Base-by-base conservation (phyloP, 2,797 vertebrate species). In the Gymnopithys bicolor region DNA sequence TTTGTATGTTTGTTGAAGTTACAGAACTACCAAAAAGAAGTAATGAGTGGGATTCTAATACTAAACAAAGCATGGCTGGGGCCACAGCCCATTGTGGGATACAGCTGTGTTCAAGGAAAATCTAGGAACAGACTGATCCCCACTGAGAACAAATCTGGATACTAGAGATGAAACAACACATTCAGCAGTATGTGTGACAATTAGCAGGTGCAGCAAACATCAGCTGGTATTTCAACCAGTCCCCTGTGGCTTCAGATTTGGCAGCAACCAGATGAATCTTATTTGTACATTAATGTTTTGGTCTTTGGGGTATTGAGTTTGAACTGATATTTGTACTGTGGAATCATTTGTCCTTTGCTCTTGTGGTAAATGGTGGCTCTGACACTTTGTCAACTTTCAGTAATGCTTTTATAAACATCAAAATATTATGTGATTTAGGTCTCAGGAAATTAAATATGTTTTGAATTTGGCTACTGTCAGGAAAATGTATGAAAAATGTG, bases 211-310 rank as follows among this genome's bases (percentile, higher is more conserved):
- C 88, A 87, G 49, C 58, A 94, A 87, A 90, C 39, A 87, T 76
- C 77, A 92, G 45, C 49, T 94, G 53, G 49, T 91, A 82, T 89
- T 96, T 94, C 86, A 90, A 17, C 33, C 53, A 53, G 67, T 76
- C 49, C 59, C 64, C 49, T 16, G 37, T 80, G 81, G 32, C 19
- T 82, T 89, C 86, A 74, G 70, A 67, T 80, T 90, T 94, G 78
- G 71, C 60, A 94, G 41, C 30, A 76, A 62, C n/a, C n/a, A 78
- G 37, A 74, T 35, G 80, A 70, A 73, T 74, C 46, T 55, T 87
- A 79, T 84, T 77, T 90, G 43, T 70, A 35, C 32, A 55, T 82
- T 70, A 70, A 13, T 39, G 45, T 56, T 93, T 87, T 73, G 6
- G 52, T 84, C 48, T 71, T 77, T 80, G 37, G 30, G 32, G 37